Evolutionary conservation across 2,888 invertebrate species (phyloP), one percentile per base, ranked within the genome.

Genomic region (Candidula unifasciata): DNA sequence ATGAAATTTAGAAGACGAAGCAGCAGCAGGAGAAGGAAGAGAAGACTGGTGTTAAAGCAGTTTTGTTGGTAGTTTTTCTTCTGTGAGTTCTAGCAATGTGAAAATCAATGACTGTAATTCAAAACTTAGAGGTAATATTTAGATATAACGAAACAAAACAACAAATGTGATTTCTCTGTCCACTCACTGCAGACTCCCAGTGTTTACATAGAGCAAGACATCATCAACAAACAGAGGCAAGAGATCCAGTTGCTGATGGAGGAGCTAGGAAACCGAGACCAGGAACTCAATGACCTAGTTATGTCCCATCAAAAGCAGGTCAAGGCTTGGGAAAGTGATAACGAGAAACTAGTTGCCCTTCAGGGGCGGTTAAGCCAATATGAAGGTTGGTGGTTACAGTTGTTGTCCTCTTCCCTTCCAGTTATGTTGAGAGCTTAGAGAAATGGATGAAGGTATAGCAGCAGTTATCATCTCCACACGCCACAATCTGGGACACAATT

Each of bases 211-310:
- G 37, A 89, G 89, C 52, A 91, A 89, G 89, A 91, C 89, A 90
- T 90, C 18, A 87, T 92, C 33, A 87, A 89, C 80, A 91, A 90
- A 81, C 93, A 93, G 87, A 87, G 93, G 8, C 87, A 90, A 44
- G 93, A 93, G 86, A 90, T 93, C 24, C 91, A 92, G 87, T 85
- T 92, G 84, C 85, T 93, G 80, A 89, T 93, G 44, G 86, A 86
- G 8, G 93, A 93, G 86, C 88, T 93, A 79, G 88, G 88, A 64
- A 92, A 92, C 73, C 88, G 93, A 8, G 93, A 93, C 85, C 86
- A 89, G 24, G 93, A 93, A 82, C 89, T 93, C 44, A 93, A 92
- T 80, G 92, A 92, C 35, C 91, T 93, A 90, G 91, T 92, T 77
- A 71, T 86, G 6, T 89, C 92, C 24, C 93, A 93, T 82, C 91